Evolutionary conservation across 30 jellyfish, hydroid and myxozoan genomes (phyloP).

Genomic region (Cassiopea andromeda): DNA sequence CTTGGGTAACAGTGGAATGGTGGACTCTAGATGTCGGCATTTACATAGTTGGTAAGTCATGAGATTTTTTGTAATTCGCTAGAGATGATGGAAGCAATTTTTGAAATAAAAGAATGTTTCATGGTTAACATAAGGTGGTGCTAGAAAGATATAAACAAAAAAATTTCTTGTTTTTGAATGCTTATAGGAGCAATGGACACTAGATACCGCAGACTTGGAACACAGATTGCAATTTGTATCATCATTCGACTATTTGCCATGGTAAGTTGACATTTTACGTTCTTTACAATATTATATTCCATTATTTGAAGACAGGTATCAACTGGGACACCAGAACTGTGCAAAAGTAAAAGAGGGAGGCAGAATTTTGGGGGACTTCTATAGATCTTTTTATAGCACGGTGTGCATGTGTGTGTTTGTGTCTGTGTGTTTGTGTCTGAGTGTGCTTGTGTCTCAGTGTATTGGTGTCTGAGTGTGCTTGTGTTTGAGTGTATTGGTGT

Average conservation of each 20-base stretch:
- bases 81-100: no score
- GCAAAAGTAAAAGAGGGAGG: not conserved
- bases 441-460: no score
- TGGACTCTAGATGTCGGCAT: conserved; percentile 70
- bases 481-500: no score
- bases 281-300: not conserved
- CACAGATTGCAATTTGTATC: conserved; percentile 43
- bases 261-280: conserved; percentile 10
- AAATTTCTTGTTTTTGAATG: not conserved
- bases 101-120: no score
- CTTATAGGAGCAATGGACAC: conserved; percentile 46
- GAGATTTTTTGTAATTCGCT: no score
- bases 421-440: no score
- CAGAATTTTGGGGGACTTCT: no score
- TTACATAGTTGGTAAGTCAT: conserved; percentile 47
- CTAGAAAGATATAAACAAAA: no score
- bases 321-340: not conserved
- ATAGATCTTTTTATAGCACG: no score
- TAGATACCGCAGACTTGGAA: conserved; percentile 19
- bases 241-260: conserved; percentile 45
- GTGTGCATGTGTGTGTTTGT: no score
- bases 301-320: not conserved
- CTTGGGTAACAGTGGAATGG: conserved; percentile 60
- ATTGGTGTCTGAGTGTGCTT: no score
- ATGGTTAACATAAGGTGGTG: no score